Evolutionary conservation across 2,113 vertebrate genomes (phyloP).

Genomic region (Sigmodon hispidus): DNA sequence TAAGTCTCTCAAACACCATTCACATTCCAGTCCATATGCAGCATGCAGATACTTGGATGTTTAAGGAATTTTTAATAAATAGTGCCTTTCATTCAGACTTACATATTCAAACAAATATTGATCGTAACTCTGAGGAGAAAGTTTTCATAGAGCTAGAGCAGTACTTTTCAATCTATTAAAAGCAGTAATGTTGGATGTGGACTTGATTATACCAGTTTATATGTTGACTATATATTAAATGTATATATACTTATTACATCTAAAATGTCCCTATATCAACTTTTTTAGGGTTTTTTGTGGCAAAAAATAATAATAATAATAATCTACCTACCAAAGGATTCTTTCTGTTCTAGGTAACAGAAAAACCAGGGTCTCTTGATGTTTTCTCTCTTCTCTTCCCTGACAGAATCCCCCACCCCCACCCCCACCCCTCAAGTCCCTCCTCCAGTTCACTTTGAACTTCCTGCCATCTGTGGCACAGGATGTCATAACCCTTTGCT

Average conservation of each 20-base stretch:
- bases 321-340: neutral
- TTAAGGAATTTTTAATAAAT: conserved; percentile 38
- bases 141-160: neutral
- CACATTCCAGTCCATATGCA: neutral
- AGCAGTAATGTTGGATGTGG: neutral
- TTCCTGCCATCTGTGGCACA: neutral
- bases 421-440: fast-evolving
- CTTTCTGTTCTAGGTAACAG: neutral
- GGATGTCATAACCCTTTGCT: neutral
- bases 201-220: neutral
- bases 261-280: neutral
- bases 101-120: conserved; percentile 25
- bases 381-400: neutral
- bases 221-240: conserved; percentile 23
- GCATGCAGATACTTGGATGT: neutral
- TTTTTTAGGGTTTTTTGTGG: conserved; percentile 24
- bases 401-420: neutral
- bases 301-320: neutral
- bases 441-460: neutral
- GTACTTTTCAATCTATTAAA: neutral
- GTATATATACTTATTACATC: neutral
- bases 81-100: conserved; percentile 3
- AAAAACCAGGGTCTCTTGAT: neutral
- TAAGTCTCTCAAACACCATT: neutral
- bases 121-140: neutral